Base-by-base conservation (phyloP, 30 jellyfish, hydroid and myxozoan species). In the Sanderia malayensis region DNA sequence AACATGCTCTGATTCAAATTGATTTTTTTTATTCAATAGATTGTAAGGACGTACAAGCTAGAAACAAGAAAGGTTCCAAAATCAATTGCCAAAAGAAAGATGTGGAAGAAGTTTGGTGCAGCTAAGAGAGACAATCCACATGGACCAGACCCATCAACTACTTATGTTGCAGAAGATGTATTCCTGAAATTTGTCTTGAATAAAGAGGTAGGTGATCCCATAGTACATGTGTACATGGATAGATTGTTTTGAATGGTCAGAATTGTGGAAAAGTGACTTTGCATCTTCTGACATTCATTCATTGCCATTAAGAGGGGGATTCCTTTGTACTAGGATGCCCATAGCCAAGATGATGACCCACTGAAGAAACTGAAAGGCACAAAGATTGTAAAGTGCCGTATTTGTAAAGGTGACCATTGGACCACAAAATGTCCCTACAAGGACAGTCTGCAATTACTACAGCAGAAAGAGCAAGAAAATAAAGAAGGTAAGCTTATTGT, bases 101-200 rank as follows among this genome's bases (percentile, higher is more conserved):
- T 89, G 25, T 83, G 93, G 92, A 74, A 74, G 71, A 88, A 88
- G 80, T 88, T 88, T 88, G 97, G 97, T 22, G 74, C 46, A 8
- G 97, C 97, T 17, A 52, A 47, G 13, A 47, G 84, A 59, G 97
- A 88, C 76, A 88, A 88, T 61, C 94, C 92, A 4, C 95, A 88
- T 70, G 97, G 97, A 2, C 97, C 97, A 15, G 97, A 88, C 74
- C 92, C 94, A n/a, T 80, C 97, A n/a, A 88, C 97, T 2, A 88
- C 97, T 0, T 88, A 68, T 73, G 97, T 88, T 31, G 95, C 92
- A 13, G 97, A 88, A 22, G 97, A 88, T 70, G 97, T 88, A 59
- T 88, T 70, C 67, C 65, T 88, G 33, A 69, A 93, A 25, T 81
- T 88, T 71, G 79, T 92, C 31, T 52, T 92, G 55, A 88, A 88